These are phyloP conservation scores for Oncorhynchus mykiss DNA, from an alignment of 2,113 vertebrate species.

Conservation along the genomic window DNA sequence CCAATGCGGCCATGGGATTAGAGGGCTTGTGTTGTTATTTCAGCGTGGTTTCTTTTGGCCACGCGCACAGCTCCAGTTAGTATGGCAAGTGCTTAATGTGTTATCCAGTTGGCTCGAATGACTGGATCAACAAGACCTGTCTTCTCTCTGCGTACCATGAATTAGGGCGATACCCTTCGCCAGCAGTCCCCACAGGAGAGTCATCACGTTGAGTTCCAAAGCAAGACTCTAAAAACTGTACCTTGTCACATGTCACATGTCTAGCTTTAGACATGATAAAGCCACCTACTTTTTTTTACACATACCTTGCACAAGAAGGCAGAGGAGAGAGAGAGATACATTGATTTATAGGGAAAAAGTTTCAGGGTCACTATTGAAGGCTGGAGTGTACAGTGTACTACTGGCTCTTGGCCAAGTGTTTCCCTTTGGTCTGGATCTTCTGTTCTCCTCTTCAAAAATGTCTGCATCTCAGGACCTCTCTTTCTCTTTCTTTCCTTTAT, in stretches of 20 bases:
- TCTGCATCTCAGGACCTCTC: neutral
- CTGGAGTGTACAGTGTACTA: constrained; percentile 14
- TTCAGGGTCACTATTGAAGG: constrained; percentile 23
- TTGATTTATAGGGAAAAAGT: constrained; percentile 15
- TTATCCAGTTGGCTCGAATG: constrained; percentile 65
- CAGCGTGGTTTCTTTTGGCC: constrained; percentile 34
- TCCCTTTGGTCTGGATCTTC: constrained; percentile 27
- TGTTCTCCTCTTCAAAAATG: constrained; percentile 25
- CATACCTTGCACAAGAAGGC: neutral
- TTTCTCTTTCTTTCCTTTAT: too few relatives aligned
- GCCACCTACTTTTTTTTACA: neutral
- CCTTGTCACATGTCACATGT: too few relatives aligned
- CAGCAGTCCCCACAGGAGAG: constrained; percentile 34
- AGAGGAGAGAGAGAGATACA: neutral
- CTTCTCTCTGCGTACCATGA: constrained; percentile 43
- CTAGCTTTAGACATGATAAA: constrained; percentile 15
- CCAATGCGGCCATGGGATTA: constrained; percentile 41
- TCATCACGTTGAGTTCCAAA: constrained; percentile 17
- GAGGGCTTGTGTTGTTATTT: constrained; percentile 48
- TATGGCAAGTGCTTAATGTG: constrained; percentile 44
- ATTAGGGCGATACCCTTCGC: constrained; percentile 18
- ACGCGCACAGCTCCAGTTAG: constrained; percentile 39
- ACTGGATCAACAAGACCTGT: constrained; percentile 64
- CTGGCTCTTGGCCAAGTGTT: constrained; percentile 34
- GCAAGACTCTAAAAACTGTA: neutral